phyloP scores from a whole-genome alignment of 1,140 invertebrate species.

The Bombus huntii region DNA sequence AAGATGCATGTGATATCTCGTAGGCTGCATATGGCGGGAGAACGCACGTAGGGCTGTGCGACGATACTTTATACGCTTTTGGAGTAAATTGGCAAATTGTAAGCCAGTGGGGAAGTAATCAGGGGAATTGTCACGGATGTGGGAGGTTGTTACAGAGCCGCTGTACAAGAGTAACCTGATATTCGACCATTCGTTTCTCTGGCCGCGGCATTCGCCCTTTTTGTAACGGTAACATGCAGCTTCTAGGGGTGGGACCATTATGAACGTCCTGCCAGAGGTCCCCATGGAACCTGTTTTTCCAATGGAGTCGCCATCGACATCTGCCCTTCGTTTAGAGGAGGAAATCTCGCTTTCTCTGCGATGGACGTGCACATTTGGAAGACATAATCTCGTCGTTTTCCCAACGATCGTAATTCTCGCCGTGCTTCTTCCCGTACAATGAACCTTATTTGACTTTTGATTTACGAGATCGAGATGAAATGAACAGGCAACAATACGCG shows the following conservation, averaged over 20 bases:
- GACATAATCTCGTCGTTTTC: background rate
- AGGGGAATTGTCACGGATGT: slow-evolving; percentile 78
- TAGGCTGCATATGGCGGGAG: slow-evolving; percentile 65
- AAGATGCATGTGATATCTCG: slow-evolving; percentile 58
- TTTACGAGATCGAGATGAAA: background rate
- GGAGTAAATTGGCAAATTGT: slow-evolving; percentile 79
- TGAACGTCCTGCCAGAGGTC: slow-evolving; percentile 40
- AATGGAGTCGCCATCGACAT: slow-evolving; percentile 57
- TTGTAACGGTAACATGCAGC: slow-evolving; percentile 35
- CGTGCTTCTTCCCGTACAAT: background rate
- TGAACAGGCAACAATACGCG: no score
- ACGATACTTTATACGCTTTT: slow-evolving; percentile 76
- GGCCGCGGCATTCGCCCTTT: slow-evolving; percentile 42
- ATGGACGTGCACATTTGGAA: background rate
- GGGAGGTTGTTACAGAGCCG: slow-evolving; percentile 74
- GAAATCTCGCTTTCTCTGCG: slow-evolving; percentile 23
- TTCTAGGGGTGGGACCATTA: slow-evolving; percentile 57
- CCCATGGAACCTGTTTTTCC: slow-evolving; percentile 58
- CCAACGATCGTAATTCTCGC: background rate
- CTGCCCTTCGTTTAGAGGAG: slow-evolving; percentile 42
- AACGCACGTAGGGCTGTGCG: slow-evolving; percentile 25
- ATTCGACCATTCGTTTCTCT: slow-evolving; percentile 63
- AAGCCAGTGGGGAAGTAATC: slow-evolving; percentile 76
- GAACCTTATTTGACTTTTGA: background rate
- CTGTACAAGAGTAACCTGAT: slow-evolving; percentile 75